Conservation (phyloP, 2,113 vertebrate species). For the Australoheros scitulus region DNA sequence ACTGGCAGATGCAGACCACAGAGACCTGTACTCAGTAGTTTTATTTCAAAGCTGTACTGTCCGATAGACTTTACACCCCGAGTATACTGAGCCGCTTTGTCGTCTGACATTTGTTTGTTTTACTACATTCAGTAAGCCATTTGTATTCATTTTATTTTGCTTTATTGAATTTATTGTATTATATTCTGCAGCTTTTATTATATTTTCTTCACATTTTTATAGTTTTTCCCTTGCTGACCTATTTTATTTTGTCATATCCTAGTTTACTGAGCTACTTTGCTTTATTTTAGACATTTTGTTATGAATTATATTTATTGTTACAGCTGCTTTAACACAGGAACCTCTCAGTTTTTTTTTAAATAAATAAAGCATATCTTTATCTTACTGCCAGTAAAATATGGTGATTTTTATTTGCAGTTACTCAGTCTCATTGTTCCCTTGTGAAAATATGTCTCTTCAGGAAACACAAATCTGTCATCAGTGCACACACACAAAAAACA, state of each 20-base stretch:
- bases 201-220: background rate
- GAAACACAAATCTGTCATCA: background rate
- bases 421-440: slow-evolving; percentile 9
- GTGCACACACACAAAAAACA: background rate
- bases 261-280: background rate
- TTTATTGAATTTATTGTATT: background rate
- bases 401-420: slow-evolving; percentile 24
- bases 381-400: background rate
- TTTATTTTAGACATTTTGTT: background rate
- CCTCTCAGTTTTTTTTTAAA: background rate
- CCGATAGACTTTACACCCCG: background rate
- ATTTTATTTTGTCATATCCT: background rate
- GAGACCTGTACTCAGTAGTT: background rate
- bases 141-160: background rate
- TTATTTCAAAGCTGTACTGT: background rate
- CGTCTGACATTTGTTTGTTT: background rate
- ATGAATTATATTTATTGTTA: background rate
- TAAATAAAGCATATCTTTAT: background rate
- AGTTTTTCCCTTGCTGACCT: background rate
- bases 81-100: background rate
- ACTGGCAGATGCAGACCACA: too few relatives aligned
- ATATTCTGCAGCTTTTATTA: background rate
- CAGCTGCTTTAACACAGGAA: background rate
- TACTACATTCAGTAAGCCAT: background rate
- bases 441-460: slow-evolving; percentile 4